Conservation (phyloP, 2,888 invertebrate genomes). For the Pecten maximus region DNA sequence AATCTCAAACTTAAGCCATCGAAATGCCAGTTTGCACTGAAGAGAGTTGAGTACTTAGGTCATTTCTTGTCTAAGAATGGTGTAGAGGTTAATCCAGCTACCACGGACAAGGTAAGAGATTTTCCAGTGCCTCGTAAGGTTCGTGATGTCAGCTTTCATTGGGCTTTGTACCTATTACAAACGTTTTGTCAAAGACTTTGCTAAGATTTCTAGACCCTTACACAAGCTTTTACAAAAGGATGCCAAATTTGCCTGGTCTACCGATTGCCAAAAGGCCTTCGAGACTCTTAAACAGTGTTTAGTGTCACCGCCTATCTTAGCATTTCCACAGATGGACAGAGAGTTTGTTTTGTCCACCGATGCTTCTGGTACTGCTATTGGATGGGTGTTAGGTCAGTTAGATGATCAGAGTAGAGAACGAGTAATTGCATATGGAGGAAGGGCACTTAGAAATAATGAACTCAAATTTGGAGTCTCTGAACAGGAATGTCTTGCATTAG, state of each 20-base stretch:
- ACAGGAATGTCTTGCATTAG: slow-evolving; percentile 58
- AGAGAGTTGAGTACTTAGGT: slow-evolving; percentile 53
- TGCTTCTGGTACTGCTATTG: slow-evolving; percentile 53
- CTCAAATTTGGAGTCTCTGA: slow-evolving; percentile 54
- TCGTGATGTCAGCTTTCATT: too few relatives aligned
- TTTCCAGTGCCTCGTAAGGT: slow-evolving; percentile 54
- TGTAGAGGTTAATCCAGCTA: slow-evolving; percentile 47
- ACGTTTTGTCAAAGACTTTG: too few relatives aligned
- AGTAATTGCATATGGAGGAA: slow-evolving; percentile 51
- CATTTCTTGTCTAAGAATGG: too few relatives aligned
- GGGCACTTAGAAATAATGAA: slow-evolving; percentile 45
- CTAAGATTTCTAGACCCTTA: too few relatives aligned
- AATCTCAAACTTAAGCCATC: slow-evolving; percentile 54
- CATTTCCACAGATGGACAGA: slow-evolving; percentile 54
- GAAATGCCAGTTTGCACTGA: slow-evolving; percentile 53
- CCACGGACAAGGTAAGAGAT: slow-evolving; percentile 52
- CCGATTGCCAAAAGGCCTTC: slow-evolving; percentile 56
- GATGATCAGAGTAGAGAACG: slow-evolving; percentile 45
- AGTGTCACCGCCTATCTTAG: slow-evolving; percentile 51
- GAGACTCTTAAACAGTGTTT: slow-evolving; percentile 53
- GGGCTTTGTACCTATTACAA: slow-evolving; percentile 51
- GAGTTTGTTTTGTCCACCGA: slow-evolving; percentile 54
- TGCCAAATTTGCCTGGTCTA: slow-evolving; percentile 53
- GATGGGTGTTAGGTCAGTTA: slow-evolving; percentile 55
- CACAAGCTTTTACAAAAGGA: slow-evolving; percentile 22